These are phyloP conservation scores for Odobenus rosmarus DNA, from an alignment of 2,113 vertebrate species.

Conservation along the genomic window DNA sequence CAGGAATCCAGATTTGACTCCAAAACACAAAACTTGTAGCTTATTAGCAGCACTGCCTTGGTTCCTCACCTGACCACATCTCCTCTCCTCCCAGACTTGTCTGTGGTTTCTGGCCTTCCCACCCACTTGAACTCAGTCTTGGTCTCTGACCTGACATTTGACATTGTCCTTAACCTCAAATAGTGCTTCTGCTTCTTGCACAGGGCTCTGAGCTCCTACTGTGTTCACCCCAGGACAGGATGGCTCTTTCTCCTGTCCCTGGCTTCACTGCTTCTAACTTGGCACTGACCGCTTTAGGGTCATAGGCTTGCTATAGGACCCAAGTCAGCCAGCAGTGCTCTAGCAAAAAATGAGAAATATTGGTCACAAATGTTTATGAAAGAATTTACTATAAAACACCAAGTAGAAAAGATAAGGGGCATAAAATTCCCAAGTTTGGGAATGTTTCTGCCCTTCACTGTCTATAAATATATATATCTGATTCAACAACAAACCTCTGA, in stretches of 20 bases:
- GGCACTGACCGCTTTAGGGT: background rate
- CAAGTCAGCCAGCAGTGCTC: background rate
- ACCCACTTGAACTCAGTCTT: background rate
- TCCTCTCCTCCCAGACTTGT: background rate
- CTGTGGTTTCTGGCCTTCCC: background rate
- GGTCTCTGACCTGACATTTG: background rate
- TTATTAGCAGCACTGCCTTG: background rate
- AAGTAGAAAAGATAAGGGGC: background rate
- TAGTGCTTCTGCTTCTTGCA: background rate
- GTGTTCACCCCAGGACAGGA: background rate
- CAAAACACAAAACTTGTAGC: background rate
- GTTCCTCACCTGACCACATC: background rate
- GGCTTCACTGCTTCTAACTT: background rate
- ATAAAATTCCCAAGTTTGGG: background rate
- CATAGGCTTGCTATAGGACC: background rate
- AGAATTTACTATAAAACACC: background rate
- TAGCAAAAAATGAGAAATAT: background rate
- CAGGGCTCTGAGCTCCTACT: accelerated
- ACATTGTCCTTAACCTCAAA: background rate
- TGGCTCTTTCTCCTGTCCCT: background rate
- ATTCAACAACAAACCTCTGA: background rate
- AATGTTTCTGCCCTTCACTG: background rate
- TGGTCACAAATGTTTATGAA: background rate
- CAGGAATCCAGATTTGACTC: background rate
- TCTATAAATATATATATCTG: background rate